phyloP scores from a whole-genome alignment of 2,888 invertebrate species.

The Noctua fimbriata region DNA sequence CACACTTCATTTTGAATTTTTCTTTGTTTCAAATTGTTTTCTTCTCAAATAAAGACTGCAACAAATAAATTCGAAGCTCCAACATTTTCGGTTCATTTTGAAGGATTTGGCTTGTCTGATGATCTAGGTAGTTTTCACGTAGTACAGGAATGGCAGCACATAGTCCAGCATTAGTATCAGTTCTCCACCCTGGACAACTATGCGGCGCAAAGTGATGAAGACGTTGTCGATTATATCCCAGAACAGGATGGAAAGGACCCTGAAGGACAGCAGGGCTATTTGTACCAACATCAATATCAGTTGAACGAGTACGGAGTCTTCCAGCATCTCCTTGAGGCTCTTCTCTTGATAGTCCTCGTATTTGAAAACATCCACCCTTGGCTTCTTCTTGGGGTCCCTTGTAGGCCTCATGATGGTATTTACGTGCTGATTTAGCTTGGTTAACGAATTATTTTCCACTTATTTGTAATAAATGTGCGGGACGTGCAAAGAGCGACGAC shows the following conservation, averaged over 20 bases:
- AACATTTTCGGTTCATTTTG: not conserved
- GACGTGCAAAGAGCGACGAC: not conserved
- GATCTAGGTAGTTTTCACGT: not conserved
- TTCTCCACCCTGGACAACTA: slow-evolving; percentile 15
- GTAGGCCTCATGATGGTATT: not conserved
- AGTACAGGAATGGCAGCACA: slow-evolving; percentile 24
- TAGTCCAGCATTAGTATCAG: slow-evolving; percentile 16
- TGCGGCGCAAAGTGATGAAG: not conserved
- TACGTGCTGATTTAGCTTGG: not conserved
- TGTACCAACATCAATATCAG: slow-evolving; percentile 3
- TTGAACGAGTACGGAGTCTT: slow-evolving; percentile 13
- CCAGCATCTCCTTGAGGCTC: not conserved
- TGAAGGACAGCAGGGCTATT: not conserved
- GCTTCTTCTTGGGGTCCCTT: not conserved
- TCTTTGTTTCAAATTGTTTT: not conserved
- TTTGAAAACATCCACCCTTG: not conserved
- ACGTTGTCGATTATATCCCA: not conserved
- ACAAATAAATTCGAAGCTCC: not conserved
- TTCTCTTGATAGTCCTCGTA: slow-evolving; percentile 11
- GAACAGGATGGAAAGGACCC: not conserved
- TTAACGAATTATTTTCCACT: not conserved
- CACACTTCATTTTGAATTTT: not conserved
- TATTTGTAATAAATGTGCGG: not conserved
- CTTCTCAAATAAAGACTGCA: not conserved
- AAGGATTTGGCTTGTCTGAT: not conserved